Evolutionary conservation across 2,113 vertebrate species (phyloP).

Genomic region (Brevimyrus niger): DNA sequence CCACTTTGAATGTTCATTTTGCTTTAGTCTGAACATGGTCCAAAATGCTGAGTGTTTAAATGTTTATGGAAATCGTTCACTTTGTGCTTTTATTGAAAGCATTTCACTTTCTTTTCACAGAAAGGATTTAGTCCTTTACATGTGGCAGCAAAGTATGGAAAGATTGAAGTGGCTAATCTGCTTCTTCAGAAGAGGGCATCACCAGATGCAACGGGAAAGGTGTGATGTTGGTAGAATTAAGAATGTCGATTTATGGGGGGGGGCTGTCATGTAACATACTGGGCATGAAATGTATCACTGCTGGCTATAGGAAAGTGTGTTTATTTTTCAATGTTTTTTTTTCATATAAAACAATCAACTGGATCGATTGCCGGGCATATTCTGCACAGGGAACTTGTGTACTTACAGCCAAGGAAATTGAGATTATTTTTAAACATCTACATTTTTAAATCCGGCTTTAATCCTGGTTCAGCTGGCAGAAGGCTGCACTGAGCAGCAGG

Average conservation of each 20-base stretch:
- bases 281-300: background rate
- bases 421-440: too few relatives aligned
- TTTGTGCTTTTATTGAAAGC: background rate
- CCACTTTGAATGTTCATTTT: background rate
- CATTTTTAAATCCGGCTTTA: too few relatives aligned
- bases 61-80: background rate
- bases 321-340: background rate
- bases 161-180: slow-evolving; percentile 90
- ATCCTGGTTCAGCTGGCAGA: too few relatives aligned
- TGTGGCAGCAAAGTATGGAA: slow-evolving; percentile 94
- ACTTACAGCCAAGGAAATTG: background rate
- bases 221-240: slow-evolving; percentile 36
- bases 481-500: too few relatives aligned
- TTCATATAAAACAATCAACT: background rate
- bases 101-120: slow-evolving; percentile 51
- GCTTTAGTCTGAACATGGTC: background rate
- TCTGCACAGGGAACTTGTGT: background rate
- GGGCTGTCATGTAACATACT: background rate
- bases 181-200: slow-evolving; percentile 86
- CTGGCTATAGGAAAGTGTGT: background rate
- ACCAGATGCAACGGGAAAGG: slow-evolving; percentile 92
- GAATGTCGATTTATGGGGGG: background rate
- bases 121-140: slow-evolving; percentile 97
- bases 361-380: background rate
- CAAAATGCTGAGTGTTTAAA: background rate